Evolutionary conservation across 2,113 vertebrate species (phyloP).

Genomic region (Choloepus hoffmanni): DNA sequence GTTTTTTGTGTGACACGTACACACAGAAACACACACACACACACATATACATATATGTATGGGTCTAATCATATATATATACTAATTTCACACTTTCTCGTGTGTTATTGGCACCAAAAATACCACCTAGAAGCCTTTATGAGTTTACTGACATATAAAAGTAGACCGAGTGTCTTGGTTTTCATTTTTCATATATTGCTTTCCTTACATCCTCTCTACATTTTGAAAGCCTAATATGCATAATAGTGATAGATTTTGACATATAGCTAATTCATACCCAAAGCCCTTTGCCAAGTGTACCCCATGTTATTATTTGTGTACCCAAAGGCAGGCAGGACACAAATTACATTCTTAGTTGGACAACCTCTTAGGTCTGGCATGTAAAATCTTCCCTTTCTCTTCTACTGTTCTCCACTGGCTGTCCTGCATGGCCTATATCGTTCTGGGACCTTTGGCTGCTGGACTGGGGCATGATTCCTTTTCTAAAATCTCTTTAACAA

Average conservation of each 20-base stretch:
- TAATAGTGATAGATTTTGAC: neutral
- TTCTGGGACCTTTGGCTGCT: neutral
- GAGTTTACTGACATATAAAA: slow-evolving; percentile 44
- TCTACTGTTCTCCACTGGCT: neutral
- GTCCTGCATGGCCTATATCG: neutral
- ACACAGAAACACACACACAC: neutral
- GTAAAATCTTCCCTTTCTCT: neutral
- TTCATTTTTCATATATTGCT: neutral
- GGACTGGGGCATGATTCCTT: neutral
- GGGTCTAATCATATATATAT: neutral
- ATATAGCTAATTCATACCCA: neutral
- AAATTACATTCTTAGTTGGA: neutral
- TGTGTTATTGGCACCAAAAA: slow-evolving; percentile 64
- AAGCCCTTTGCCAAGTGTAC: neutral
- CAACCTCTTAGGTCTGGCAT: neutral
- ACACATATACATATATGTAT: neutral
- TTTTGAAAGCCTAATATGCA: slow-evolving; percentile 57
- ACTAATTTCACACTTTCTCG: slow-evolving; percentile 31
- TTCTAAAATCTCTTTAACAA: slow-evolving; percentile 14
- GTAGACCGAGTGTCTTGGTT: neutral
- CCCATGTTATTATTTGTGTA: neutral
- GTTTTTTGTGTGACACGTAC: neutral
- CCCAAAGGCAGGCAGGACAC: neutral
- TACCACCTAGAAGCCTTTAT: slow-evolving; percentile 38
- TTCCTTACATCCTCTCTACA: slow-evolving; percentile 57